phyloP scores from a whole-genome alignment of 2,888 invertebrate species.

The Serrognathus titanus region DNA sequence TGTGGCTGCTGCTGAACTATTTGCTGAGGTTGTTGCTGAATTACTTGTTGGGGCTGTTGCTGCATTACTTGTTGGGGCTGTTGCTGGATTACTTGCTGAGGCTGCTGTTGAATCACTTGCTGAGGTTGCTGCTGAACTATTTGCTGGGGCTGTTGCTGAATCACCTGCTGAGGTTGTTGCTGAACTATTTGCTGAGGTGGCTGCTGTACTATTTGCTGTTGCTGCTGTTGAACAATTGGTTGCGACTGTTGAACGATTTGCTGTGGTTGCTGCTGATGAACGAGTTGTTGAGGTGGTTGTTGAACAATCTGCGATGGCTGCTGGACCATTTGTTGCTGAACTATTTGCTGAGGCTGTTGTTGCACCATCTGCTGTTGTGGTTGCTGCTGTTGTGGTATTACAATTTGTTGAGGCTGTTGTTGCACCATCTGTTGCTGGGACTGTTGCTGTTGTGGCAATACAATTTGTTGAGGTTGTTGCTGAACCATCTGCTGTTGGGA shows the following conservation, averaged over 20 bases:
- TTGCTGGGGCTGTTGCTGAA: too few species aligned
- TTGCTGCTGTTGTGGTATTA: slow-evolving; percentile 43
- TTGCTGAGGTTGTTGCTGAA: slow-evolving; percentile 4
- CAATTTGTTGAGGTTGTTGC: background rate
- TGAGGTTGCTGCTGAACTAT: slow-evolving; percentile 16
- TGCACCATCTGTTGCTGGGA: slow-evolving; percentile 45
- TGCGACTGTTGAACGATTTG: background rate
- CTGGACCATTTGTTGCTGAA: slow-evolving; percentile 44
- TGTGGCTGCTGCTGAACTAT: slow-evolving; percentile 14
- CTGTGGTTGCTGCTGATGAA: slow-evolving; percentile 7
- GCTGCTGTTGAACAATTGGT: slow-evolving; percentile 5
- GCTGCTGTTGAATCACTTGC: slow-evolving; percentile 22
- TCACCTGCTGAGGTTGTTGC: slow-evolving; percentile 9
- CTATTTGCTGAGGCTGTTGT: slow-evolving; percentile 32
- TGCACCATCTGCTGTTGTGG: slow-evolving; percentile 48
- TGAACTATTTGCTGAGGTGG: slow-evolving; percentile 1
- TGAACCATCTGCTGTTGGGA: slow-evolving; percentile 2
- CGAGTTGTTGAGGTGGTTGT: slow-evolving; percentile 10
- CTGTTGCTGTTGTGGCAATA: slow-evolving; percentile 28
- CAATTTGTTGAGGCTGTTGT: slow-evolving; percentile 27
- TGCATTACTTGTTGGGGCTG: background rate
- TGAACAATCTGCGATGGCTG: slow-evolving; percentile 15
- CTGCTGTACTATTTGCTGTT: too few species aligned
- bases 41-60: background rate
- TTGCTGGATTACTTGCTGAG: slow-evolving; percentile 8